A percentile compares a stretch with the other conserved stretches of the same genome.
phyloP scores from a whole-genome alignment of 2,797 vertebrate species.

The Artibeus jamaicensis region DNA sequence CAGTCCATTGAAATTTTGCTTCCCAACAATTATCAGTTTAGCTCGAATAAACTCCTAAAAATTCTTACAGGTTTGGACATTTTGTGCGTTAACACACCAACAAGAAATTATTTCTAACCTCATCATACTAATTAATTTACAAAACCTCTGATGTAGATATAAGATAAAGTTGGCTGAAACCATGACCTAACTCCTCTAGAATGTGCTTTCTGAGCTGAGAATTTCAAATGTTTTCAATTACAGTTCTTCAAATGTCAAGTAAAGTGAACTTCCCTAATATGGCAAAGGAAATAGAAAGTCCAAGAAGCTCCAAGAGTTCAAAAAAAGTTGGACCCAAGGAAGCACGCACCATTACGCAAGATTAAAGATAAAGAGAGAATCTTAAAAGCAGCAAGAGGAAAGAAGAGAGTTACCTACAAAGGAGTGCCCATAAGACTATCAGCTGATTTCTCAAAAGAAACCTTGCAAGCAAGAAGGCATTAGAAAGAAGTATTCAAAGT shows the following conservation, averaged over 20 bases:
- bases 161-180: neutral
- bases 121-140: constrained; percentile 10
- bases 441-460: no score
- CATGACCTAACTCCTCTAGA: neutral
- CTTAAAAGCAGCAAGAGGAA: no score
- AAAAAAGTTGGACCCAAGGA: no score
- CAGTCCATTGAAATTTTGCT: neutral
- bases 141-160: neutral
- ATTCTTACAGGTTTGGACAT: neutral
- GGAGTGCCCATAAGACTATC: no score
- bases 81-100: neutral
- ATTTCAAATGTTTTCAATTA: constrained; percentile 20
- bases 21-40: neutral
- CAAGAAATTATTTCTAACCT: neutral
- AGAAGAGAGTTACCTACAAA: no score
- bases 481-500: no score
- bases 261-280: neutral
- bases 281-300: no score
- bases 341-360: no score
- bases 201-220: constrained; percentile 3
- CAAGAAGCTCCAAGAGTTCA: no score
- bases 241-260: neutral
- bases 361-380: no score
- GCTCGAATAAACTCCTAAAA: neutral
- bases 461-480: no score